phyloP scores from a whole-genome alignment of 2,797 vertebrate genomes.

The Hippoglossus hippoglossus region DNA sequence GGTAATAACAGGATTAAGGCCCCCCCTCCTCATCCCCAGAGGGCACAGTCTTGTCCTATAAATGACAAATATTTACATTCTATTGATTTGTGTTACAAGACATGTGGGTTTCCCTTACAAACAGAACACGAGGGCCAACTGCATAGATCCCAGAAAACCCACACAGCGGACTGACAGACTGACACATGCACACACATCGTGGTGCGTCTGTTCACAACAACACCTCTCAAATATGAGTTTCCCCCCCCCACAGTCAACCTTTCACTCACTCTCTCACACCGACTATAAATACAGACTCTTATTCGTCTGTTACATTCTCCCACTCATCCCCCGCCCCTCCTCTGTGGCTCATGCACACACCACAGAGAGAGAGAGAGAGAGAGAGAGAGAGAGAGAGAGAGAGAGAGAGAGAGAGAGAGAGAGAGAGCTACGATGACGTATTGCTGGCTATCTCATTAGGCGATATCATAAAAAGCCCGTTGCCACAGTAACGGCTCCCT shows the following conservation, averaged over 20 bases:
- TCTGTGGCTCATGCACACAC: constrained; percentile 47
- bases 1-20: neutral
- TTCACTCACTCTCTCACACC: constrained; percentile 56
- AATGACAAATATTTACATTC: constrained; percentile 34
- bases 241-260: constrained; percentile 48
- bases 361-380: constrained; percentile 45
- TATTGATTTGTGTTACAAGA: constrained; percentile 6
- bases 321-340: constrained; percentile 55
- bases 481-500: constrained; percentile 77
- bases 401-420: too few relatives aligned
- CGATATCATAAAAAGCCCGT: constrained; percentile 80
- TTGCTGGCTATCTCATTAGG: constrained; percentile 74
- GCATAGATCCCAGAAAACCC: neutral
- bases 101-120: neutral
- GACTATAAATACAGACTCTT: constrained; percentile 73
- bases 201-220: constrained; percentile 2
- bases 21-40: neutral
- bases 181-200: neutral
- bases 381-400: too few relatives aligned
- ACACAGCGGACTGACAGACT: constrained; percentile 6
- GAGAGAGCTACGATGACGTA: constrained; percentile 74
- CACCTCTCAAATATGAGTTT: constrained; percentile 18
- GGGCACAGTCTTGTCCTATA: neutral
- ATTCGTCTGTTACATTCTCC: constrained; percentile 74
- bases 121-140: neutral